Evolutionary conservation across 30 jellyfish, hydroid and myxozoan genomes (phyloP), one percentile per base, ranked within the genome.

Genomic region (Chrysaora quinquecirrha): DNA sequence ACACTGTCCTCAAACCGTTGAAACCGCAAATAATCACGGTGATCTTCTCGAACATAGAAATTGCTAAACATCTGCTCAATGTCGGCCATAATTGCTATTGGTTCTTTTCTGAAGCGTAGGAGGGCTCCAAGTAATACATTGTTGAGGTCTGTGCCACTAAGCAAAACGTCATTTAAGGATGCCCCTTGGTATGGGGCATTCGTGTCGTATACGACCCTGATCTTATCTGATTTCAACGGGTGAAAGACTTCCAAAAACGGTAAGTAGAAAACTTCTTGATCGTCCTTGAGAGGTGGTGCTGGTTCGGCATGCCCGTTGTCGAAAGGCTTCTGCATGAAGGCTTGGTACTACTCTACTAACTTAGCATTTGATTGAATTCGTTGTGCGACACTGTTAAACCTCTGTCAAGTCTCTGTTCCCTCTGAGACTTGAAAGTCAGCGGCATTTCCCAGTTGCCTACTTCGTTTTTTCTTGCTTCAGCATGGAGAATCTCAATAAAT

Each of bases 171-270:
- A 56, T 86, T 86, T 43, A 60, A 54, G 49, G 90, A 75, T 12
- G 61, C 54, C 34, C 81, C 96, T 75, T 73, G 54, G 75, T 35
- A 86, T 54, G 64, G 46, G n/a, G 85, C 82, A 60, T 83, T 62
- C 22, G 79, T 75, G 50, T 86, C 90, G 35, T 34, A 86, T 30
- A 67, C 96, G 10, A 77, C 83, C 70, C 96, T 52, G 34, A 85
- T 85, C 86, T 85, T 75, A 62, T 58, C 90, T 22, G 96, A 85
- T 54, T 88, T 88, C 86, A 29, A 79, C 38, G 86, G 94, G 47
- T 88, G 86, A 62, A 58, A 88, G 64, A 88, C 97, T 32, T 47
- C 97, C 63, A 1, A 70, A 33, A 58, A 75, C 18, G 97, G 95
- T 22, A 88, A 23, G 90, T 79, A 88, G 95, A 83, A n/a, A 75